Base-by-base conservation (phyloP, 2,797 vertebrate species). In the Poliocrania exsul region DNA sequence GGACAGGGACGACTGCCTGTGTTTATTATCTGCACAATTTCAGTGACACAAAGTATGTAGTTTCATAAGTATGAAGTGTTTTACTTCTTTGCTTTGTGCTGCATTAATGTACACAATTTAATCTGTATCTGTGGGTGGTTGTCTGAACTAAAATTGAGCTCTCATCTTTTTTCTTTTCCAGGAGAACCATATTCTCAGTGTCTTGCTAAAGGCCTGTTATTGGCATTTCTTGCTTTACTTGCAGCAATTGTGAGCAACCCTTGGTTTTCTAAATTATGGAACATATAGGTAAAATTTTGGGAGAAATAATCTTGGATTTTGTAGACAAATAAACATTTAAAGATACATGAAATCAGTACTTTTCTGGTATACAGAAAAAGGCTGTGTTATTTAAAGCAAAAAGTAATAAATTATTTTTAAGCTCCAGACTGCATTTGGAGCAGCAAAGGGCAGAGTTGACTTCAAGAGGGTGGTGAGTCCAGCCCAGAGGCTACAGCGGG, bases 161-260 rank as follows among this genome's bases (percentile, higher is more conserved):
- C 54, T 79, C 1, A 3, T 50, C 2, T 7, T 26, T 8, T 5
- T 29, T 7, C 21, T 75, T 24, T 79, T 92, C 1, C 97, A 99
- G 99, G 99, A 90, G 99, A 99, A 90, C 98, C 98, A 0, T 98
- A 98, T 85, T 97, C 98, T 18, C 98, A 98, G 89, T 95, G 98
- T 13, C 89, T 99, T 54, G 99, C 99, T 47, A 99, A 99, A 93
- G 98, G 98, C 83, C 96, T 99, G 33, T 95, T 98, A 42, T 60
- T 99, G 95, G 97, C 97, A 23, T 98, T 98, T 78, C 97, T 99
- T 93, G 93, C 99, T 62, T 83, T 98, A 4, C 26, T 97, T 17
- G 98, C 98, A 4, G 96, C 97, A 5, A 67, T 99, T 71, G 96
- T 98, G 66, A 98, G 97, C 64, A 97, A 82, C 61, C 99, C 99